Percentiles rank a stretch among this genome's conserved stretches.
Evolutionary conservation across 2,888 invertebrate species (phyloP).

Genomic region (Drosophila paranaensis): DNA sequence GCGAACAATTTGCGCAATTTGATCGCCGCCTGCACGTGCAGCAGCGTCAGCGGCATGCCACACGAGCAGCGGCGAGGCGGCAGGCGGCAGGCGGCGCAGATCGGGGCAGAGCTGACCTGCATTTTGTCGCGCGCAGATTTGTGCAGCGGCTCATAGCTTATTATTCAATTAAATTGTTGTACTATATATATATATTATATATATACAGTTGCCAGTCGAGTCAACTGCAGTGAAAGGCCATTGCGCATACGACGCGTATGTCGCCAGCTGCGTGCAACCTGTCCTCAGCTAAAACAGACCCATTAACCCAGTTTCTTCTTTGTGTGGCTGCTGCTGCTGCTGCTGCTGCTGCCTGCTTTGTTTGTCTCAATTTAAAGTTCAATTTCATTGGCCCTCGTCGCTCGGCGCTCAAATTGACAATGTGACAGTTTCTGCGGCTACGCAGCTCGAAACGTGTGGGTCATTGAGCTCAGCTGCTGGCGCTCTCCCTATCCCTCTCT

Average conservation of each 20-base stretch:
- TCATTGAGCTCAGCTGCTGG: constrained; percentile 70
- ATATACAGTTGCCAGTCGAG: constrained; percentile 16
- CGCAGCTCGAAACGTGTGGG: constrained; percentile 66
- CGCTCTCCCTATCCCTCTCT: constrained; percentile 6
- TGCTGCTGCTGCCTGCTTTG: constrained; percentile 48
- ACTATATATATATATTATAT: not conserved
- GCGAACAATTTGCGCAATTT: constrained; percentile 52
- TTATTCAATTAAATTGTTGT: constrained; percentile 75
- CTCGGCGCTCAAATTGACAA: constrained; percentile 68
- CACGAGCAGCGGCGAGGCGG: not conserved
- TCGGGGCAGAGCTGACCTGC: constrained; percentile 65
- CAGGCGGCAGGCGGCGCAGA: not conserved
- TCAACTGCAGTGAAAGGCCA: constrained; percentile 71
- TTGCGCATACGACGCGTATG: constrained; percentile 70
- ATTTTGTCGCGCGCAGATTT: constrained; percentile 68
- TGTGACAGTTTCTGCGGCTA: constrained; percentile 67
- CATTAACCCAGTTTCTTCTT: constrained; percentile 76
- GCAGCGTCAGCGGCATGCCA: constrained; percentile 30
- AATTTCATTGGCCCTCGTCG: constrained; percentile 81
- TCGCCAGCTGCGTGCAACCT: constrained; percentile 61
- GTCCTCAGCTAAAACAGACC: constrained; percentile 72
- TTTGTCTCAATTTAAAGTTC: constrained; percentile 80
- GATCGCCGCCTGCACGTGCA: constrained; percentile 54
- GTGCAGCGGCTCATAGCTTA: constrained; percentile 56
- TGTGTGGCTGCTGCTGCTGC: constrained; percentile 25